Percentiles rank a stretch among this genome's conserved stretches.
Conservation (phyloP, 2,888 invertebrate genomes). For the Pyrocoelia pectoralis region DNA sequence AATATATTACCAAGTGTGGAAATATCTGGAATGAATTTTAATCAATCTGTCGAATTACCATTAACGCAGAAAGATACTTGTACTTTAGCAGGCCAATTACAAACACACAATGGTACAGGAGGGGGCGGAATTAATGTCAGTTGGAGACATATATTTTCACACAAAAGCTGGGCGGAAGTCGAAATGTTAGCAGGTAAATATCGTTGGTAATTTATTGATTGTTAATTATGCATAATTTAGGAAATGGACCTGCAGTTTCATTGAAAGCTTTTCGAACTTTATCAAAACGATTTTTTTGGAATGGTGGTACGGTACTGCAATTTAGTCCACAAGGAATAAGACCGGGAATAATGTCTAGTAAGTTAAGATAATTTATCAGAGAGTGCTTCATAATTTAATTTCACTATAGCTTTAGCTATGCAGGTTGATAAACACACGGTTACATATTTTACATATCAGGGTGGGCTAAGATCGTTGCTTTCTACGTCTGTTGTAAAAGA, state of each 20-base stretch:
- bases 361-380: conserved; percentile 46
- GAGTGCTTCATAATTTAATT: neutral
- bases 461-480: conserved; percentile 76
- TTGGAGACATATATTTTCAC: conserved; percentile 79
- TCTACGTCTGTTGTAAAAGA: conserved; percentile 83
- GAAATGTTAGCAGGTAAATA: conserved; percentile 78
- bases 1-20: conserved; percentile 77
- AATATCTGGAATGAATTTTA: conserved; percentile 91
- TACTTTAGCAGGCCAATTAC: conserved; percentile 81
- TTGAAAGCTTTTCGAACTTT: conserved; percentile 82
- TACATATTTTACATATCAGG: conserved; percentile 87
- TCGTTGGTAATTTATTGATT: neutral
- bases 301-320: conserved; percentile 78
- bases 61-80: conserved; percentile 86
- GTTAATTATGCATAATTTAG: conserved; percentile 39
- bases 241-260: conserved; percentile 79
- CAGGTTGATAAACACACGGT: conserved; percentile 89
- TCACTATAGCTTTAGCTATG: conserved; percentile 74
- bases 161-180: conserved; percentile 88
- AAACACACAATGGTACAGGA: conserved; percentile 89
- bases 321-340: conserved; percentile 79
- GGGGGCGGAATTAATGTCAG: conserved; percentile 79
- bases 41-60: conserved; percentile 93
- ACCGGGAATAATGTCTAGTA: conserved; percentile 81
- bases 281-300: conserved; percentile 77